Percentiles rank a stretch among this genome's conserved stretches.
Conservation (phyloP, 2,888 invertebrate species). For the Lasioglossum oenotherae region DNA sequence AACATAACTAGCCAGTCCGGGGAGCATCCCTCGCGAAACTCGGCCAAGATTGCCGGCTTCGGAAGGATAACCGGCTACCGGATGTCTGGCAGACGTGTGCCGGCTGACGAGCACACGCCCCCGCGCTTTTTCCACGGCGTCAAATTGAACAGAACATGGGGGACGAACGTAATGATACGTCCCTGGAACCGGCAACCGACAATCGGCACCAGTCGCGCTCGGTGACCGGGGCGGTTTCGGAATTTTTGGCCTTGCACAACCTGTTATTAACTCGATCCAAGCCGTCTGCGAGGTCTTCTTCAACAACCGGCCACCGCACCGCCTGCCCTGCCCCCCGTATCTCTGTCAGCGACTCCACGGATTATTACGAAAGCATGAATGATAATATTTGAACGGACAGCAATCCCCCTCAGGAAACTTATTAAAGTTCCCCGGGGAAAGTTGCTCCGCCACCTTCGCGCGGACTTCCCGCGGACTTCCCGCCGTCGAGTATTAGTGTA, state of each 20-base stretch:
- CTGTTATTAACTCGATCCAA: constrained; percentile 58
- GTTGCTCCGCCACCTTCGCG: background rate
- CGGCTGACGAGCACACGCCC: constrained; percentile 30
- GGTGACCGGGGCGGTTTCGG: constrained; percentile 9
- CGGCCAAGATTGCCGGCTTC: constrained; percentile 44
- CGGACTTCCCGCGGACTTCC: background rate
- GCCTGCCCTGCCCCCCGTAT: background rate
- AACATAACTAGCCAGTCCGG: constrained; percentile 51
- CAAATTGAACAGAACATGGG: constrained; percentile 64
- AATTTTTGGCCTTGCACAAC: constrained; percentile 50
- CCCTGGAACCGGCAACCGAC: constrained; percentile 33
- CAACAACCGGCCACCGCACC: background rate
- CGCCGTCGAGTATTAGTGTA: constrained; percentile 8
- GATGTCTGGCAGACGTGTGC: constrained; percentile 70
- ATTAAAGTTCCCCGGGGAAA: constrained; percentile 34
- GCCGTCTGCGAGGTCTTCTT: background rate
- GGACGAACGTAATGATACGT: constrained; percentile 59
- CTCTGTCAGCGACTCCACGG: constrained; percentile 36
- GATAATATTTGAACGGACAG: constrained; percentile 58
- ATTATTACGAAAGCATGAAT: constrained; percentile 58
- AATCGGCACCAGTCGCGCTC: constrained; percentile 16
- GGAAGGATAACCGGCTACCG: constrained; percentile 52
- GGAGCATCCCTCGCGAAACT: background rate
- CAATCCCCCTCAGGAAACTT: constrained; percentile 43
- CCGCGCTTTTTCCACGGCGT: constrained; percentile 43